Base-by-base conservation (phyloP, 2,888 invertebrate genomes). In the Protodeltote pygarga region DNA sequence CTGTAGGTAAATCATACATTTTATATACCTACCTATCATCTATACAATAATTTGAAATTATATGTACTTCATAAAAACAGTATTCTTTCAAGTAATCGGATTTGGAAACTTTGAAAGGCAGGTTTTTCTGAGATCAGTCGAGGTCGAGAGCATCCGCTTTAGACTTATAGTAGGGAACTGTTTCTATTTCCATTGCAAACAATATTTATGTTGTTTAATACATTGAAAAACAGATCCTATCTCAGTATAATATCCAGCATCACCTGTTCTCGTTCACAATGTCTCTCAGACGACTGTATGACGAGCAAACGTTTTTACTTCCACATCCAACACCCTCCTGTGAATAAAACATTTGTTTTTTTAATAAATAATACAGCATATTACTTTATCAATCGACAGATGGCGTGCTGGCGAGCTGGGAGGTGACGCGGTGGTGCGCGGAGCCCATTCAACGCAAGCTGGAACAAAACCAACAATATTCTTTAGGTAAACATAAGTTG, bases 381-480 rank as follows among this genome's bases (percentile, higher is more conserved):
- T 50, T 51, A 40, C 61, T 51, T 44, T 40, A 51, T 58, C 52
- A 65, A 33, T 64, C 59, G 52, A 44, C 65, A 65, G 65, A 59
- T 65, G 59, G 60, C 31, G 64, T 29, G 49, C 8, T 11, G 29
- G 17, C 31, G 64, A 33, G 49, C 8, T 11, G 29, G 17, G 5
- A 11, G 37, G 3, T 25, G 11, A n/a, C 21, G n/a, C 29, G 16
- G 13, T 13, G 41, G 25, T 19, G 27, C 8, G 5, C 21, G 16
- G 14, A 9, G 17, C 13, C 55, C 1, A n/a, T 10, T n/a, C 28
- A 15, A 13, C 3, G n/a, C 9, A n/a, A n/a, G 4, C 28, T 6
- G 16, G 2, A 0, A 20, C 20, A 10, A 28, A 32, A n/a, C n/a
- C 3, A 16, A 14, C 4, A 5, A 17, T 11, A 28, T 27, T 14